Evolutionary conservation across 2,113 vertebrate species (phyloP), one percentile per base, ranked within the genome.

Genomic region (human): DNA sequence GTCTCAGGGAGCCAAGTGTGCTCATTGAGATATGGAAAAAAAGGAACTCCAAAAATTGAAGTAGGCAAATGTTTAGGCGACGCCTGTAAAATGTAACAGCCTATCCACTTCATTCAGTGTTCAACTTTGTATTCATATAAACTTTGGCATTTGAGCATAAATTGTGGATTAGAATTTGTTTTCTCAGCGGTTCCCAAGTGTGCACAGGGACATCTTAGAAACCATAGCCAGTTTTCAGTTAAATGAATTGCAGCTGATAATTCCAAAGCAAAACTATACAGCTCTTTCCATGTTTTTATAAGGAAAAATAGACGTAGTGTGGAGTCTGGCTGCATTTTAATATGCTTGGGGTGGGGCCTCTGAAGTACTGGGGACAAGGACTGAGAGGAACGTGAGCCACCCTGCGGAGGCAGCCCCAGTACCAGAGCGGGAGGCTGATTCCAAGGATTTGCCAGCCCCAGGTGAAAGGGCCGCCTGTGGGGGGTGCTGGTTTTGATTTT

Each of bases 161-260:
- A 20, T 32, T 3, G 6, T 2, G 13, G 57, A 48, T 38, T 38
- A 38, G 57, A 38, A 7, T 8, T 9, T 1, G 5, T 38, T 25
- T 27, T 25, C 38, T 3, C 12, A 2, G 4, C 2, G 3, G 20
- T 8, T 32, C 50, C 57, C 27, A 14, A 0, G 7, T 50, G 2
- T 2, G 2, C 43, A 5, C 40, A 6, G 1, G 87, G n/a, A 35
- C 10, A 5, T 38, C 32, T 30, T 68, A 32, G 57, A n/a, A 16
- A 25, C 18, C 27, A 1, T 9, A 6, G 48, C 75, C 10, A 6
- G 6, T 27, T 35, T 78, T 17, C 32, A 5, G 25, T 5, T 27
- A 12, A 20, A 2, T 23, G 2, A n/a, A 10, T 48, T 40, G 59
- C 40, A 6, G 30, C 80, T 38, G 25, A 35, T 20, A 18, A 45